Evolutionary conservation across 2,113 vertebrate species (phyloP), one percentile per base, ranked within the genome.

Genomic region (Lamprologus tigripictilis): DNA sequence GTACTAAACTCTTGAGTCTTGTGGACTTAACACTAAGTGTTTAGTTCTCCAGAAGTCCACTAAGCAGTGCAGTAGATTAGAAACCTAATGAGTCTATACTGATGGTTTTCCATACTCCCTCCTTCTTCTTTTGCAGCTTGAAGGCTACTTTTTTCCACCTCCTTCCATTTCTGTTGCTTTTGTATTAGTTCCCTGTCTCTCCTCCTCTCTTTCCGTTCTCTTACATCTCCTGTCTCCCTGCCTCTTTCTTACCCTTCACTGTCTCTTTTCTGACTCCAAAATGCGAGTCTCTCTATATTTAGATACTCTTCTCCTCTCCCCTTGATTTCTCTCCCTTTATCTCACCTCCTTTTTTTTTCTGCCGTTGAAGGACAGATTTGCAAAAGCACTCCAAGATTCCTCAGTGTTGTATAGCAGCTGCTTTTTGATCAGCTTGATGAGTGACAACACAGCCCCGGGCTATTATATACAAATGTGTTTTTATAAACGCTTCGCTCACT

Each of bases 371-470:
- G 94, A 95, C 93, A 89, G 93, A 92, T 91, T 91, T 21, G 82
- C 80, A 89, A 90, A 92, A 87, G 86, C 81, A 82, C 90, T 88
- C 87, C 6, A 66, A 94, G 92, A 94, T 93, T 92, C 91, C 88
- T 94, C 94, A 86, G 85, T 80, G 88, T 93, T 93, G 88, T 86
- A 82, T 90, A 66, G 88, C 90, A 35, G 88, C 84, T 84, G 86
- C 90, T 91, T 94, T 94, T 94, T 94, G 94, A 95, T 95, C 94
- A 95, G 87, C 91, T 87, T 95, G 92, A 96, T 95, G 93, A 94
- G 92, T 93, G 93, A 94, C 94, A 93, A 93, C 85, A 35, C 79
- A 88, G 94, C 94, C 92, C 81, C 26, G 0, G 92, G 94, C 92
- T 92, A 82, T 91, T 94, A 88, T 89, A 92, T 90, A 93, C 92